Conservation (phyloP, 2,797 vertebrate species). For the Sebastes nivosus region DNA sequence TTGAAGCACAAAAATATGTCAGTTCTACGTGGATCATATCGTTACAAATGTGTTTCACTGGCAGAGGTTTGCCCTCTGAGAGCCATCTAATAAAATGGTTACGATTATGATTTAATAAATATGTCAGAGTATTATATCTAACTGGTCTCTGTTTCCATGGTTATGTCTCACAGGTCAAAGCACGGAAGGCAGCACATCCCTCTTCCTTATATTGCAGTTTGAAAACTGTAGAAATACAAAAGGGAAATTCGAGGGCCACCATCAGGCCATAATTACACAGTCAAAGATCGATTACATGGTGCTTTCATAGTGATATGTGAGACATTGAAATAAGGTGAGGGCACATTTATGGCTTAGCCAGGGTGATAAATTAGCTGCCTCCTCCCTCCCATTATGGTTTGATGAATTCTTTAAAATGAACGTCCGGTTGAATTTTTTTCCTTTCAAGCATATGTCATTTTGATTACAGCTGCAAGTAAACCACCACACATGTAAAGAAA, state of each 20-base stretch:
- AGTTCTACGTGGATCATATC: background rate
- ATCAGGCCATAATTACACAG: background rate
- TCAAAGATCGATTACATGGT: background rate
- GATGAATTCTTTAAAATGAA: background rate
- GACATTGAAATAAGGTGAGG: background rate
- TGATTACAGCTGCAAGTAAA: background rate
- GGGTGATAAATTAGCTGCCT: background rate
- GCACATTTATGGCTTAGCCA: background rate
- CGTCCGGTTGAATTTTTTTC: too few species aligned
- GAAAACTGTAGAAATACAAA: background rate
- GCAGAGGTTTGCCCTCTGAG: background rate
- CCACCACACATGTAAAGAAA: background rate
- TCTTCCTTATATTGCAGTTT: too few species aligned
- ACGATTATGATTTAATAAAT: background rate
- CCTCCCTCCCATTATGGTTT: background rate
- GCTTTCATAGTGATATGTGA: background rate
- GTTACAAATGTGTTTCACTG: background rate
- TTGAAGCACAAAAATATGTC: background rate
- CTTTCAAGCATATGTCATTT: background rate
- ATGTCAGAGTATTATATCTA: background rate
- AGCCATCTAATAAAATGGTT: background rate
- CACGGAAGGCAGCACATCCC: too few species aligned
- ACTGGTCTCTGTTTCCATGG: conserved; percentile 47
- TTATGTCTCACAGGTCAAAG: background rate
- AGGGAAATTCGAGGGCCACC: background rate